phyloP scores from a whole-genome alignment of 2,888 invertebrate genomes.

The Cephonodes hylas region DNA sequence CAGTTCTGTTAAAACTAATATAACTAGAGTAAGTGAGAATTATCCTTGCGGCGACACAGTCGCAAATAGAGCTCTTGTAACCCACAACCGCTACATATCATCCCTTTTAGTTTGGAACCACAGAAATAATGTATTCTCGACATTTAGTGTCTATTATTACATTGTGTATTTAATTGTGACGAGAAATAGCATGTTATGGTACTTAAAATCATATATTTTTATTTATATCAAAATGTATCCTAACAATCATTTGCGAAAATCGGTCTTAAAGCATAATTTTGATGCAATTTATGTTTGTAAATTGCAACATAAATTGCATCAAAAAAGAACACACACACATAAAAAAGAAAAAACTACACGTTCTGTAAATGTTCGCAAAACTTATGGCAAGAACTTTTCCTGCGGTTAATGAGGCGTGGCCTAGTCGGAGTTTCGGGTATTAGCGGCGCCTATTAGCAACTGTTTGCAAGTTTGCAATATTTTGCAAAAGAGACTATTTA shows the following conservation, averaged over 20 bases:
- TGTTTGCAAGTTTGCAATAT: constrained; percentile 25
- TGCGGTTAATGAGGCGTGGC: constrained; percentile 38
- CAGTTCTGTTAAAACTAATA: background rate
- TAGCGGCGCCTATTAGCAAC: constrained; percentile 28
- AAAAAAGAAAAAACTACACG: background rate
- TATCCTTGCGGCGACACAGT: background rate
- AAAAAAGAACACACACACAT: too few species aligned
- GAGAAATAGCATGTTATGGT: too few species aligned
- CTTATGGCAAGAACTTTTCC: background rate
- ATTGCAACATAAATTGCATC: too few species aligned
- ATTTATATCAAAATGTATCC: too few species aligned
- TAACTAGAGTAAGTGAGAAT: background rate
- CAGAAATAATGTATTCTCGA: background rate
- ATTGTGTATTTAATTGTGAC: background rate
- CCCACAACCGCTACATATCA: background rate
- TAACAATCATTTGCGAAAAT: too few species aligned
- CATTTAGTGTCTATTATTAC: background rate
- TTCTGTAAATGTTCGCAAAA: background rate
- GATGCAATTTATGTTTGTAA: too few species aligned
- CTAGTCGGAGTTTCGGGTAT: constrained; percentile 34
- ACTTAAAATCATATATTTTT: too few species aligned
- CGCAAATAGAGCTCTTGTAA: background rate
- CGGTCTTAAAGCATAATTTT: too few species aligned
- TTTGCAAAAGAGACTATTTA: constrained; percentile 28
- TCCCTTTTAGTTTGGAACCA: background rate